Evolutionary conservation across 2,888 invertebrate genomes (phyloP), one percentile per base, ranked within the genome.

Genomic region (Ephialtes manifestator): DNA sequence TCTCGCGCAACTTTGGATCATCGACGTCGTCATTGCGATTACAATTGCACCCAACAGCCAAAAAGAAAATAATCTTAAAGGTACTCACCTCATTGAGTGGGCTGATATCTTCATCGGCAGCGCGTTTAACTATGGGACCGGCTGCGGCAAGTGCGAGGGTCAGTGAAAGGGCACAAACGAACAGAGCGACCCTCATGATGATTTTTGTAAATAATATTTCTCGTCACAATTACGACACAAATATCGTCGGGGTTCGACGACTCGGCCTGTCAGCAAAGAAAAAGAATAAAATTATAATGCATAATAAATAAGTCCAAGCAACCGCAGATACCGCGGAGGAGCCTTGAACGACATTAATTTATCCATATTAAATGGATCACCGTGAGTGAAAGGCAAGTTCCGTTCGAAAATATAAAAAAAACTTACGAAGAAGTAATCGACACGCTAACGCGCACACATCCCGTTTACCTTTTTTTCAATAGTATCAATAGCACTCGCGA

Each of bases 81-180:
- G 51, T 10, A 90, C 93, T 94, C 88, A 94, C 94, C 90, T 94
- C 94, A 87, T 94, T 94, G 39, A 93, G 81, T 5, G 94, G 93
- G 76, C 89, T 93, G 77, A 93, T 88, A 68, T 94, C 93, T 4
- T 92, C 90, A 55, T 90, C 90, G 28, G 90, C 84, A 71, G 91
- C 92, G 71, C 91, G 89, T 87, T 93, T 93, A 68, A 90, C 90
- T 70, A 93, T 86, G 1, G 94, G 93, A 68, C 86, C 87, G 81
- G 89, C 89, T 70, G 87, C 85, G 51, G 87, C 91, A 15, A 91
- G 81, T 46, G 86, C 87, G 18, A 90, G 68, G 51, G 88, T 85
- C 86, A 92, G 63, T 76, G 91, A 82, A 15, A 92, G 81, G 28
- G 89, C 88, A 60, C 90, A 89, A 1, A 92, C 71, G 18, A 87